Evolutionary conservation across 2,797 vertebrate genomes (phyloP), one percentile per base, ranked within the genome.

Genomic region (Phyllotis vaccarum): DNA sequence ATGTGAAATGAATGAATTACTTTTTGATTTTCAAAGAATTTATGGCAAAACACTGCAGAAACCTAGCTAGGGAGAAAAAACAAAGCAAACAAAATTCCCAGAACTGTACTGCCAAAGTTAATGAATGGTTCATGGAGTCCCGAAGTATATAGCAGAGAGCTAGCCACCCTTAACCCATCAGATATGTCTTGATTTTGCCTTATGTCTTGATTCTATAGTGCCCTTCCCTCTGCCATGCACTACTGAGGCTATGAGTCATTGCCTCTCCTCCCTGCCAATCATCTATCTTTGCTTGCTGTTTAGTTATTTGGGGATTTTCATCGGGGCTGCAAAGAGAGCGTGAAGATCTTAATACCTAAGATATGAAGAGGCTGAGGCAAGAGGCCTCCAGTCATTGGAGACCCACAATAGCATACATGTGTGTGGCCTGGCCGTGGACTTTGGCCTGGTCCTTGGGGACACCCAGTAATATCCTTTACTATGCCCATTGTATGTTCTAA

Each of bases 11-110:
- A 92, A 27, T 49, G 49, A n/a, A 40, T 52, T n/a, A 31, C 5
- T 34, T 94, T 91, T 72, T 89, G 64, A 19, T 88, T 95, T 90
- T 92, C 31, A 83, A 92, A 58, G 17, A 43, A 68, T 95, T 92
- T 75, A 46, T n/a, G 74, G 37, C 2, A 10, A 91, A 90, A 86
- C n/a, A 89, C 75, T 89, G 13, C 12, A 75, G 81, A 90, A 92
- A 89, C 89, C 31, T 24, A 95, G 16, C 72, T 52, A 78, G 68
- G 62, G 58, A 87, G n/a, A 72, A 49, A 95, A n/a, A 93, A 62
- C 24, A 10, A 27, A 60, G 21, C 21, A 22, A 60, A 60, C 21
- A 22, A 60, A 62, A 62, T 8, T 24, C 24, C 24, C 11, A 10
- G 24, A 29, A 62, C 60, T 62, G 3, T 46, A 76, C 31, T 54